Conservation (phyloP, 2,113 vertebrate genomes). For the Mustela nigripes region DNA sequence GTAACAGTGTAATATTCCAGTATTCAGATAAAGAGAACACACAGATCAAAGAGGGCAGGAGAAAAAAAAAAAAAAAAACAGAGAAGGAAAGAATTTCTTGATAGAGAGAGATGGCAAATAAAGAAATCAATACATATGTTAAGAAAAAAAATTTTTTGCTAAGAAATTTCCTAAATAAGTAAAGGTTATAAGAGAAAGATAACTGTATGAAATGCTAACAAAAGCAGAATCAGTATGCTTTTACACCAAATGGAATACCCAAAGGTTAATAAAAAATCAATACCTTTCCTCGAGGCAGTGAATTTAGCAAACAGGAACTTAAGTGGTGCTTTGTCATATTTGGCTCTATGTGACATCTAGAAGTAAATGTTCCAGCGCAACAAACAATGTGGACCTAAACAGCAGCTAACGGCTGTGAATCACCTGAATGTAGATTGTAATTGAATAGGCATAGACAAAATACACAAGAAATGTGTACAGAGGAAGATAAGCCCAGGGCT, state of each 20-base stretch:
- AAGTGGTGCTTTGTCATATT: constrained; percentile 61
- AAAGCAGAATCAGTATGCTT: not conserved
- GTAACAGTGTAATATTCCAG: not conserved
- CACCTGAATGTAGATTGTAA: not conserved
- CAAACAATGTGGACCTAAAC: not conserved
- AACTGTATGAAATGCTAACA: not conserved
- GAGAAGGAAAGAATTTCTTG: not conserved
- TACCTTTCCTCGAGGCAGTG: constrained; percentile 20
- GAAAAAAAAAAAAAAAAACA: not conserved
- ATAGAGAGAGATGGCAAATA: not conserved
- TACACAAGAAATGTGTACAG: not conserved
- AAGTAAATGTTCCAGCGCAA: constrained; percentile 16
- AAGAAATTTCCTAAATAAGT: not conserved
- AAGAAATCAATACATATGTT: not conserved
- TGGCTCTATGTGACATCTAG: constrained; percentile 36
- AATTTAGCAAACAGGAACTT: constrained; percentile 30
- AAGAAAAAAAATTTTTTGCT: not conserved
- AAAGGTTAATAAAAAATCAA: constrained; percentile 70
- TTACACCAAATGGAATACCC: constrained; percentile 37
- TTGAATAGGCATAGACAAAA: not conserved
- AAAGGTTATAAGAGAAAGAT: not conserved
- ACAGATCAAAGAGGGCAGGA: not conserved
- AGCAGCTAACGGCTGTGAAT: not conserved
- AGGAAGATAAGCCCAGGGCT: not conserved
- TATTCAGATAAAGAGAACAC: not conserved